Evolutionary conservation across 2,113 vertebrate genomes (phyloP).

Genomic region (Gymnorhina tibicen): DNA sequence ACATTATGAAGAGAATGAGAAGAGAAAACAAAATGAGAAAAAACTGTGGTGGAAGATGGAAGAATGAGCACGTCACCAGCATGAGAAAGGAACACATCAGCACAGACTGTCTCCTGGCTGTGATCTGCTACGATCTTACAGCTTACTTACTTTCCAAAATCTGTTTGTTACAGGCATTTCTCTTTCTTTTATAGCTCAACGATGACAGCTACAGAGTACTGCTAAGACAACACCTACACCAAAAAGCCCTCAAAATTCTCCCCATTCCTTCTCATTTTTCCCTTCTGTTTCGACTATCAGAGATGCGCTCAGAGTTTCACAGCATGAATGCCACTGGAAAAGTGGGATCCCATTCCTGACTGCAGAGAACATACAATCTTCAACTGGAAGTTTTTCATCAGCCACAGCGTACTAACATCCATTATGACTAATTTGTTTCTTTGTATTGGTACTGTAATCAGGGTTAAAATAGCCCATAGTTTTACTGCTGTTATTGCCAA

Average conservation of each 20-base stretch:
- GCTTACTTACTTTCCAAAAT: background rate
- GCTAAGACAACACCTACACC: background rate
- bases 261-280: background rate
- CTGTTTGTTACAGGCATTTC: background rate
- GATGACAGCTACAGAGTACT: background rate
- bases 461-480: background rate
- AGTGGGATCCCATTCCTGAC: background rate
- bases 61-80: background rate
- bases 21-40: background rate
- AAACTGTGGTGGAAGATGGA: background rate
- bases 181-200: background rate
- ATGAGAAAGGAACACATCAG: background rate
- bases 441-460: background rate
- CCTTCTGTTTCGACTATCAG: background rate
- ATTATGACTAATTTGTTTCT: background rate
- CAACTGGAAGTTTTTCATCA: background rate
- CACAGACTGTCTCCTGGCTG: background rate
- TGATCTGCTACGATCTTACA: background rate
- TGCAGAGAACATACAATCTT: background rate
- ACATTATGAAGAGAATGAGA: background rate
- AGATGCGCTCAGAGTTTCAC: background rate
- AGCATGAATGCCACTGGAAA: background rate
- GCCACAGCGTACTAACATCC: background rate
- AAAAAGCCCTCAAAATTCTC: background rate
- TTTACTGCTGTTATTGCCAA: background rate